Evolutionary conservation across 1,140 invertebrate species (phyloP), one percentile per base, ranked within the genome.

Genomic region (Araneus ventricosus): DNA sequence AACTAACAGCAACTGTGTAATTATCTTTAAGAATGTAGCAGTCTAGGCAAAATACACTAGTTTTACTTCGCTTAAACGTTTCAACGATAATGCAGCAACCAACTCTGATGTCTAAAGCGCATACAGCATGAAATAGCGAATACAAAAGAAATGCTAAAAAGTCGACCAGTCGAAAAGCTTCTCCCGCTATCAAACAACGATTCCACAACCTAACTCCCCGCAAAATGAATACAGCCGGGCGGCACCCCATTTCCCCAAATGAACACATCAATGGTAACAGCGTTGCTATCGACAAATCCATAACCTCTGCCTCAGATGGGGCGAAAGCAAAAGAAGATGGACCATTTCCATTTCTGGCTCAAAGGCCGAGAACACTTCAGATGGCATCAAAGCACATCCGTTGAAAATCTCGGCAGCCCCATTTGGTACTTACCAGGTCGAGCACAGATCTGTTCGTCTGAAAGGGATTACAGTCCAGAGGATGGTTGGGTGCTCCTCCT

Each of bases 341-440:
- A 37, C 70, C 70, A 75, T 75, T 75, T 75, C 70, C 34, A 75
- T 75, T 75, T 75, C 70, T 75, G 30, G 14, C 70, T 75, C 70
- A 34, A 34, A 75, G 30, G 30, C 34, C 70, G 70, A 75, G 34
- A 75, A 75, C 70, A 75, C 70, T 75, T 75, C 30, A 75, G 70
- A 37, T 30, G 70, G 30, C 70, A 75, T 75, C 34, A 75, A 75
- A 75, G 70, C 70, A 75, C 70, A 34, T 22, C 70, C 30, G 30
- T 37, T 34, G 30, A 75, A 75, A 75, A 34, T 37, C 30, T 37
- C 30, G 30, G 17, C 17, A 75, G 17, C 70, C 67, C 70, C 70
- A 75, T 75, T 75, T 34, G 70, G 27, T 75, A 20, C 34, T 75
- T 75, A 75, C 6, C 27, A 34, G 70, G 5, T 30, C 70, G 30